Conservation (phyloP, 2,113 vertebrate species). For the Tringa solitaria region DNA sequence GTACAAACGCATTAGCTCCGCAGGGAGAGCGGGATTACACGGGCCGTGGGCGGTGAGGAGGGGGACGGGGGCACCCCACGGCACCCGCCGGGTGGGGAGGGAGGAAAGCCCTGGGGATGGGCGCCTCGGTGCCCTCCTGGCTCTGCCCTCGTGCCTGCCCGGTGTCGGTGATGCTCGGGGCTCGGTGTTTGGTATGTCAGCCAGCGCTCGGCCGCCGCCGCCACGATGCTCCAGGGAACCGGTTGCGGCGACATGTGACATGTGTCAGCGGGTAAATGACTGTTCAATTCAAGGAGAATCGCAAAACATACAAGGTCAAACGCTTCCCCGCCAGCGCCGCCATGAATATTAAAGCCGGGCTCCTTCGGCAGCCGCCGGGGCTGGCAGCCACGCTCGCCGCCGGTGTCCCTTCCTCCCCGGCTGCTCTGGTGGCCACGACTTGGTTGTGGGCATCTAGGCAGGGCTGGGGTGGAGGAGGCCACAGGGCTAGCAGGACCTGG, state of each 20-base stretch:
- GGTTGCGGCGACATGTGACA: slow-evolving; percentile 57
- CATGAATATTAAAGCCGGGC: slow-evolving; percentile 68
- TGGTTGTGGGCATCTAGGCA: accelerated
- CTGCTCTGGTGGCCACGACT: not conserved
- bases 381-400: not conserved
- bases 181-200: not conserved
- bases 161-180: not conserved
- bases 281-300: slow-evolving; percentile 72
- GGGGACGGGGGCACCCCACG: accelerated
- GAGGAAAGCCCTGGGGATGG: not conserved
- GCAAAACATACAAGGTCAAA: slow-evolving; percentile 74
- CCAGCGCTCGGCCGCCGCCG: not conserved
- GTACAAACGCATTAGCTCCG: slow-evolving; percentile 69
- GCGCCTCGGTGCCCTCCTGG: accelerated
- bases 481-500: accelerated
- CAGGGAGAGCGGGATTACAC: slow-evolving; percentile 23
- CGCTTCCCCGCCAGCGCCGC: slow-evolving; percentile 31
- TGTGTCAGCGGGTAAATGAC: slow-evolving; percentile 70
- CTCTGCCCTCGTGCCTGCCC: accelerated
- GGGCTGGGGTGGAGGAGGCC: not conserved
- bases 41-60: not conserved
- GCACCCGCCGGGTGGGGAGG: not conserved
- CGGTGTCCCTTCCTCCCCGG: not conserved
- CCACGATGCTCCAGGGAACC: slow-evolving; percentile 38
- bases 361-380: not conserved